Base-by-base conservation (phyloP, 2,113 vertebrate species). In the Papio anubis region DNA sequence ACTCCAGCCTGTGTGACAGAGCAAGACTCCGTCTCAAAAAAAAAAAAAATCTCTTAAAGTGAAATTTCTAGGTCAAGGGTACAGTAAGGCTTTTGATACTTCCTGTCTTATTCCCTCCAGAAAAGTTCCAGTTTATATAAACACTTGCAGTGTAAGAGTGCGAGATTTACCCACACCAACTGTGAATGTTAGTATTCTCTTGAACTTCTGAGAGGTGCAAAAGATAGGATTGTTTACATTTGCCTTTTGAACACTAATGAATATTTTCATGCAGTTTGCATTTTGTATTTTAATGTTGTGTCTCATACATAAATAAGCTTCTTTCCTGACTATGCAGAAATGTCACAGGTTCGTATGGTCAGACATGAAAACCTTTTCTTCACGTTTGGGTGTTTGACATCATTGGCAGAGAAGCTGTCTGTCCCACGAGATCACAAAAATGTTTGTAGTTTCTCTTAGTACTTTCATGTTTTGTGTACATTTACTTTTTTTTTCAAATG, bases 191-290 rank as follows among this genome's bases (percentile, higher is more conserved):
- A 27, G 35, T 50, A 6, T 80, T 88, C 9, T 85, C 57, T 86
- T 64, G 52, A 84, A 43, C 21, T 66, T 70, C 72, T 66, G 87
- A 93, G 30, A 93, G 6, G 8, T 90, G 43, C 32, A 43, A 88
- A 64, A 83, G 35, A 50, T 35, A 55, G 21, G 5, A 14, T 93
- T 81, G 18, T 91, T 85, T 57, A 85, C 40, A 78, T 81, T 73
- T 95, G 38, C 45, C 66, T 92, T 92, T 84, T 92, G 72, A 89
- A 92, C 38, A 92, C 16, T 32, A n/a, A 82, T 55, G 50, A 61
- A 27, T 89, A 64, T 93, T 85, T 86, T 88, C n/a, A 75, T 50
- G 21, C 38, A 78, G 16, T 73, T 72, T 70, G 55, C 14, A 5
- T 38, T 86, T 92, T 88, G 35, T 66, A 85, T 70, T 72, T 85